A percentile compares a stretch with the other conserved stretches of the same genome.
Conservation (phyloP, 2,797 vertebrate genomes). For the Echeneis naucrates region DNA sequence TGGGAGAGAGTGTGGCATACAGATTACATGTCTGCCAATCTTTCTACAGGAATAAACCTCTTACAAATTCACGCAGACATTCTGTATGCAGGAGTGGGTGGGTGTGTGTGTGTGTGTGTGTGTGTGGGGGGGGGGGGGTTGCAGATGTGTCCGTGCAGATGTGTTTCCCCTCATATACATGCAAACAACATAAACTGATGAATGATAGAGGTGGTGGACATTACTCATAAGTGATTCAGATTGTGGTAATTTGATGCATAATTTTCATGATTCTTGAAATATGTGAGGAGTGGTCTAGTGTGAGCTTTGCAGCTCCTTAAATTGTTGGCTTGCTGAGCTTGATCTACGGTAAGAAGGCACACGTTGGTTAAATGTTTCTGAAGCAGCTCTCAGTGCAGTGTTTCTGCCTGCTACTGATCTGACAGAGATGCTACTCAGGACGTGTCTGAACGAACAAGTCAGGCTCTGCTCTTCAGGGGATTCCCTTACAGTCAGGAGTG, state of each 20-base stretch:
- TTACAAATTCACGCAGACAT: slow-evolving; percentile 44
- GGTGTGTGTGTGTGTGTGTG: no score
- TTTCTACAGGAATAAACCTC: slow-evolving; percentile 59
- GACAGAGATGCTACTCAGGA: slow-evolving; percentile 14
- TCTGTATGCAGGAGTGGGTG: slow-evolving; percentile 1
- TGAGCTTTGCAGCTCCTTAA: not conserved
- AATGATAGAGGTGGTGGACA: not conserved
- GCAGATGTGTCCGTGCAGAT: slow-evolving; percentile 24
- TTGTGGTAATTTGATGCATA: not conserved
- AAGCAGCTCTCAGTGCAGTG: not conserved
- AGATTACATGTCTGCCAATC: slow-evolving; percentile 53
- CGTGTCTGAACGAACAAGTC: slow-evolving; percentile 44
- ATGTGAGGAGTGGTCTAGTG: not conserved
- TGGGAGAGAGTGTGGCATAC: slow-evolving; percentile 1
- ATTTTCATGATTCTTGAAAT: not conserved
- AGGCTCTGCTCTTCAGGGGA: slow-evolving; percentile 47
- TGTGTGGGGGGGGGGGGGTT: no score
- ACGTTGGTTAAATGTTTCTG: not conserved
- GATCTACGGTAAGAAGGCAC: not conserved
- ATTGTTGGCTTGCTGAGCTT: not conserved
- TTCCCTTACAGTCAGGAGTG: slow-evolving; percentile 59
- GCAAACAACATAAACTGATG: slow-evolving; percentile 25
- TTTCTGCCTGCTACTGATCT: slow-evolving; percentile 8
- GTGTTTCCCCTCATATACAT: not conserved
- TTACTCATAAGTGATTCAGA: not conserved